phyloP scores from a whole-genome alignment of 2,113 vertebrate species.

The Pelodiscus sinensis region DNA sequence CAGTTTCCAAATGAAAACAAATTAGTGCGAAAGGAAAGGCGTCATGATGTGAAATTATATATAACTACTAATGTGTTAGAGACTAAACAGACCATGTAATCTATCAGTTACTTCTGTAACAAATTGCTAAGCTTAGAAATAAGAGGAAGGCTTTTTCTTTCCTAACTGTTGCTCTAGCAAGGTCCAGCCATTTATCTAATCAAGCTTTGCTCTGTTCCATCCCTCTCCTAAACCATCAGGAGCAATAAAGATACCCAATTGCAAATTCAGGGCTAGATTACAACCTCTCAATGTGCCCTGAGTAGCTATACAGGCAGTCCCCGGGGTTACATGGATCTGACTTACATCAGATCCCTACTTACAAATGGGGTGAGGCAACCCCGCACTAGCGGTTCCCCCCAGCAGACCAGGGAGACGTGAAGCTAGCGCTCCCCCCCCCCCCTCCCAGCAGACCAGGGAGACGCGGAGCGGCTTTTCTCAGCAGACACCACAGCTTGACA shows the following conservation, averaged over 20 bases:
- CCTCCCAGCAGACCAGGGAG: too few relatives aligned
- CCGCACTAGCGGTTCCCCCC: too few relatives aligned
- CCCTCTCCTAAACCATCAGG: not conserved
- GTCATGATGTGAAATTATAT: not conserved
- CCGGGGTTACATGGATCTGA: too few relatives aligned
- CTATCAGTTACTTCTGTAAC: not conserved
- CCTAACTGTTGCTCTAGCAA: not conserved
- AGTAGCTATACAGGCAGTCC: too few relatives aligned
- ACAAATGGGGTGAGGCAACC: too few relatives aligned
- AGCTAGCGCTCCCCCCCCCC: too few relatives aligned
- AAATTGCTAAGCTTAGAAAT: not conserved
- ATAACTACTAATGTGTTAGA: not conserved
- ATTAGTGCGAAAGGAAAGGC: not conserved
- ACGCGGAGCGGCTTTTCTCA: too few relatives aligned
- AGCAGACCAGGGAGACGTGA: too few relatives aligned
- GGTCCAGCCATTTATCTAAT: not conserved
- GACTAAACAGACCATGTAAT: not conserved
- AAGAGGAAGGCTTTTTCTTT: not conserved
- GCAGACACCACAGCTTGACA: too few relatives aligned
- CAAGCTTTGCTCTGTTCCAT: not conserved
- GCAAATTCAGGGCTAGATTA: not conserved
- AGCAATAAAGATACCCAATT: accelerated
- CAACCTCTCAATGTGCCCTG: not conserved
- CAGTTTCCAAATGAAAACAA: not conserved
- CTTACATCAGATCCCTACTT: too few relatives aligned